A percentile compares a stretch with the other conserved stretches of the same genome.
phyloP scores from a whole-genome alignment of 2,888 invertebrate species.

The Brenthis daphne region DNA sequence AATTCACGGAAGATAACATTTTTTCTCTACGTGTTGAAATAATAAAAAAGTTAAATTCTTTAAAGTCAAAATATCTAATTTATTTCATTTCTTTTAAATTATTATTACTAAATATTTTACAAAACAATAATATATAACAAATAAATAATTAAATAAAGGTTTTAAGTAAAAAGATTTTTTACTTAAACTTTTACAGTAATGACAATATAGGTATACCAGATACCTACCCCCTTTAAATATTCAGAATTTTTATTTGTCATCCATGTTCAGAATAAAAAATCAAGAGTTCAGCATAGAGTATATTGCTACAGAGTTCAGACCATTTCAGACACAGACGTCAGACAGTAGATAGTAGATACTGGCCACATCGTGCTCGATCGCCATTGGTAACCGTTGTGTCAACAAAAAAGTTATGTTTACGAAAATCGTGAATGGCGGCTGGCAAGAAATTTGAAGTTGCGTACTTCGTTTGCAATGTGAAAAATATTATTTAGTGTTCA shows the following conservation, averaged over 20 bases:
- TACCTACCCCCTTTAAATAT: too few relatives aligned
- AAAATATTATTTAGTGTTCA: constrained; percentile 48
- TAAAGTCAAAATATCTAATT: too few relatives aligned
- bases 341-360: too few relatives aligned
- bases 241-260: too few relatives aligned
- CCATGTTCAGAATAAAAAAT: too few relatives aligned
- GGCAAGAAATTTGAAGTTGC: constrained; percentile 68
- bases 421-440: constrained; percentile 59
- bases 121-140: background rate
- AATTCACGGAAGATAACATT: background rate
- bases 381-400: constrained; percentile 76
- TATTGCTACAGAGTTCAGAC: too few relatives aligned
- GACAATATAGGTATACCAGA: too few relatives aligned
- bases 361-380: constrained; percentile 64
- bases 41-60: background rate
- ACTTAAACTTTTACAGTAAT: too few relatives aligned
- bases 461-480: constrained; percentile 53
- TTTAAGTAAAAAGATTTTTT: background rate
- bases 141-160: background rate
- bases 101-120: background rate
- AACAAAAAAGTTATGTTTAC: constrained; percentile 76
- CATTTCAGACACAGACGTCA: too few relatives aligned
- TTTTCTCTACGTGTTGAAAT: background rate
- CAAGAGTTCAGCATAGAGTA: too few relatives aligned
- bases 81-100: background rate